These are phyloP conservation scores for Achatina immaculata DNA, from an alignment of 1,140 invertebrate species.

Conservation along the genomic window DNA sequence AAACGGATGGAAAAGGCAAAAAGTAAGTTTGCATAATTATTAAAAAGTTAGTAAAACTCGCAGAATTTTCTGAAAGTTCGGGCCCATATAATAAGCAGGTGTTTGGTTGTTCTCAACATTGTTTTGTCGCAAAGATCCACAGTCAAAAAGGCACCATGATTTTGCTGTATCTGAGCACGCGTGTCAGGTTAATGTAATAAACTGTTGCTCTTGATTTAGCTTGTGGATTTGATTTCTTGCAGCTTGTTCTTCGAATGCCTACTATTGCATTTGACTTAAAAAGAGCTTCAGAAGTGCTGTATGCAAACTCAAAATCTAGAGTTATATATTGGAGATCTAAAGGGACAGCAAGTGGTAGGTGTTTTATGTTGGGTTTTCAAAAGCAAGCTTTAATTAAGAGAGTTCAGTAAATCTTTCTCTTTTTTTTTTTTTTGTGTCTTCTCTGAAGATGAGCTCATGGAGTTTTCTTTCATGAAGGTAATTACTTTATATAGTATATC, in stretches of 20 bases:
- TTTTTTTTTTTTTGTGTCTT: no score
- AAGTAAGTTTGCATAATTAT: conserved; percentile 14
- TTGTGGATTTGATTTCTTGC: conserved; percentile 19
- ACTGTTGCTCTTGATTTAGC: not conserved
- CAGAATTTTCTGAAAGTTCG: no score
- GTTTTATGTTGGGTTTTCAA: no score
- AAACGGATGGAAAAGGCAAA: not conserved
- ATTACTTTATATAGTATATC: no score
- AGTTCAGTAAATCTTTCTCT: no score
- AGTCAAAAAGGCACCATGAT: not conserved
- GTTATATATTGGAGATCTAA: conserved; percentile 28
- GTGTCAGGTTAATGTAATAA: not conserved
- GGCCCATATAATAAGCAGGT: no score
- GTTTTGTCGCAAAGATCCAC: not conserved
- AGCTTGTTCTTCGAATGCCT: conserved; percentile 29
- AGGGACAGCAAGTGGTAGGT: conserved; percentile 18
- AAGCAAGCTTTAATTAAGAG: no score
- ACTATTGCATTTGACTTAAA: conserved; percentile 23
- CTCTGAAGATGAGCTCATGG: no score
- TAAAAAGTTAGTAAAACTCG: no score
- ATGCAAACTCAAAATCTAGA: conserved; percentile 34
- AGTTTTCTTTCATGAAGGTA: no score
- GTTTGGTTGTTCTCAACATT: not conserved
- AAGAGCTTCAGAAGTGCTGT: conserved; percentile 25
- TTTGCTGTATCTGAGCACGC: not conserved